Percentiles rank a stretch among this genome's conserved stretches.
Conservation (phyloP, 1,140 invertebrate genomes). For the Bombus affinis region DNA sequence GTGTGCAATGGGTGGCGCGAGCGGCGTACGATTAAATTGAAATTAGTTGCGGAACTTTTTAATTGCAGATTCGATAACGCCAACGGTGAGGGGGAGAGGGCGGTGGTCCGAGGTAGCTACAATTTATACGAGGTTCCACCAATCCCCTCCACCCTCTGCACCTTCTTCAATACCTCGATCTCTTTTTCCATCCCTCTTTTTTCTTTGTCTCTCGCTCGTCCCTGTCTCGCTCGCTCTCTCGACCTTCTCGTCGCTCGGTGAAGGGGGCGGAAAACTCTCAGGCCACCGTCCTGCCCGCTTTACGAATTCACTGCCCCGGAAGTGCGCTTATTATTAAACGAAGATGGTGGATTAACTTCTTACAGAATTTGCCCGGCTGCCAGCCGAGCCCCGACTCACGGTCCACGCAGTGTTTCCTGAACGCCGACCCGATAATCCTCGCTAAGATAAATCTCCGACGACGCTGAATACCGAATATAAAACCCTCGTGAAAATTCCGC, state of each 20-base stretch:
- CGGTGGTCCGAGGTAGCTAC: slow-evolving; percentile 58
- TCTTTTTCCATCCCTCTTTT: slow-evolving; percentile 7
- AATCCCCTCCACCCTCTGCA: background rate
- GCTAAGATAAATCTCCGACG: background rate
- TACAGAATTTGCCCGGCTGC: slow-evolving; percentile 39
- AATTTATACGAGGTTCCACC: slow-evolving; percentile 70
- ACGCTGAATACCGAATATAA: slow-evolving; percentile 13
- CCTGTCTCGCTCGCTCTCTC: background rate
- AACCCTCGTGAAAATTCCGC: background rate
- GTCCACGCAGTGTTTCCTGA: background rate
- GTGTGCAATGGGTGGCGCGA: slow-evolving; percentile 56
- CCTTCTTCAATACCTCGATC: background rate
- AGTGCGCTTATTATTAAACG: slow-evolving; percentile 74
- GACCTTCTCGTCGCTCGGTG: background rate
- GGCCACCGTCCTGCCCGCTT: slow-evolving; percentile 33
- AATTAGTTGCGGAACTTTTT: slow-evolving; percentile 80
- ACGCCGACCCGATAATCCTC: slow-evolving; percentile 15
- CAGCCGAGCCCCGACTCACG: background rate
- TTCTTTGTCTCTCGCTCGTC: background rate
- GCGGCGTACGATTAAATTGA: slow-evolving; percentile 76
- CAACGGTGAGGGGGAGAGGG: slow-evolving; percentile 37
- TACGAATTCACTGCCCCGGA: slow-evolving; percentile 69
- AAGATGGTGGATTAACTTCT: slow-evolving; percentile 66
- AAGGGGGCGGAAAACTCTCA: slow-evolving; percentile 34
- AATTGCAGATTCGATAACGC: slow-evolving; percentile 79